Percentiles rank a stretch among this genome's conserved stretches.
Conservation (phyloP, 2,113 vertebrate genomes). For the Syngnathus scovelli region DNA sequence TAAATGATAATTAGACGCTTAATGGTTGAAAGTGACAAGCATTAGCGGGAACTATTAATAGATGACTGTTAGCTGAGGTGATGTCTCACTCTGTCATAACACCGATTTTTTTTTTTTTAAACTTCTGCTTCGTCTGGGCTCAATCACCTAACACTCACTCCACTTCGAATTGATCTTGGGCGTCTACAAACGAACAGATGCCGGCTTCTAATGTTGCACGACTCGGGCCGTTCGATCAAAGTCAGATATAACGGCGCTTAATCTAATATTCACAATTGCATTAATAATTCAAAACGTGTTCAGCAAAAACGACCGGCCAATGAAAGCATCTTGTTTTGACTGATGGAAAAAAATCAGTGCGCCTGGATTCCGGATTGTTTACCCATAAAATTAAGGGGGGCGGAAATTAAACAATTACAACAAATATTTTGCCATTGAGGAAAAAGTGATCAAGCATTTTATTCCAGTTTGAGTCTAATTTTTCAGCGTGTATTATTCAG, state of each 20-base stretch:
- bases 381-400: not conserved
- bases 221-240: not conserved
- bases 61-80: slow-evolving; percentile 50
- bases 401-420: not conserved
- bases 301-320: not conserved
- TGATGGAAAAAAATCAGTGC: not conserved
- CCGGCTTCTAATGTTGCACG: not conserved
- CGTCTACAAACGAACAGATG: not conserved
- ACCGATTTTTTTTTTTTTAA: not conserved
- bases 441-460: not conserved
- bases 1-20: slow-evolving; percentile 41
- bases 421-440: not conserved
- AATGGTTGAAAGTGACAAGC: slow-evolving; percentile 48
- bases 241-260: not conserved
- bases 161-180: not conserved
- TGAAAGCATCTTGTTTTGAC: not conserved
- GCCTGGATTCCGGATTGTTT: not conserved
- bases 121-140: not conserved
- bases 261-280: not conserved
- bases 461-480: not conserved
- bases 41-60: slow-evolving; percentile 57
- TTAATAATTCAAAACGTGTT: not conserved
- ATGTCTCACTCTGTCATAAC: slow-evolving; percentile 44
- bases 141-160: not conserved
- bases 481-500: not conserved